A percentile compares a stretch with the other conserved stretches of the same genome.
These are phyloP conservation scores for Leiothrix lutea DNA, from an alignment of 2,113 vertebrate genomes.

Conservation along the genomic window DNA sequence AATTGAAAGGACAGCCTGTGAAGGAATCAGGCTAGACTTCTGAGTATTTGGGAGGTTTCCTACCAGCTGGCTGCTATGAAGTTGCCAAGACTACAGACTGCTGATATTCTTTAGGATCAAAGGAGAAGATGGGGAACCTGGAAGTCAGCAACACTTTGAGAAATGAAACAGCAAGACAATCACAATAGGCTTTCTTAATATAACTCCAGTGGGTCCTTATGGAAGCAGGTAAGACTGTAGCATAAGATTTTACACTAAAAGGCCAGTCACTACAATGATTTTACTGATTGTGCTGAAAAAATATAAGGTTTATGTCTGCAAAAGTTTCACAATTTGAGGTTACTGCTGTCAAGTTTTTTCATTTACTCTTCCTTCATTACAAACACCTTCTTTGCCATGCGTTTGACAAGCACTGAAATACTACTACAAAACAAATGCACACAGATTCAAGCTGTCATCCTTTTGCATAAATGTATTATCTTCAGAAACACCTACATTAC, in stretches of 20 bases:
- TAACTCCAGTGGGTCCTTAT: not conserved
- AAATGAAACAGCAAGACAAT: not conserved
- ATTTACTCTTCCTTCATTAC: not conserved
- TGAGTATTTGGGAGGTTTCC: not conserved
- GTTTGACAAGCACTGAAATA: not conserved
- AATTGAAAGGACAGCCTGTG: not conserved
- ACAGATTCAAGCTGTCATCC: not conserved
- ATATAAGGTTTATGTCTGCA: not conserved
- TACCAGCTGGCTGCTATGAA: not conserved
- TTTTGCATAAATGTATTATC: not conserved
- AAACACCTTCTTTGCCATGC: not conserved
- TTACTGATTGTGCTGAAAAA: not conserved
- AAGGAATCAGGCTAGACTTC: not conserved
- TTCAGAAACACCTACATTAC: not conserved
- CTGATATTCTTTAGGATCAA: not conserved
- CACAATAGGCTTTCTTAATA: not conserved
- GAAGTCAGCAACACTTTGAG: not conserved
- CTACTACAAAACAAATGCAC: not conserved
- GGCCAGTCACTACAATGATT: not conserved
- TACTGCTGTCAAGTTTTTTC: not conserved
- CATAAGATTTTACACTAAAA: not conserved
- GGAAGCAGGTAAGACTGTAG: not conserved
- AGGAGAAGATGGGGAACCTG: not conserved
- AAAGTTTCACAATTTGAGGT: not conserved
- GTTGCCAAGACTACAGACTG: not conserved